Evolutionary conservation across 2,113 vertebrate genomes (phyloP).

Genomic region (Actenoides lindsayi): DNA sequence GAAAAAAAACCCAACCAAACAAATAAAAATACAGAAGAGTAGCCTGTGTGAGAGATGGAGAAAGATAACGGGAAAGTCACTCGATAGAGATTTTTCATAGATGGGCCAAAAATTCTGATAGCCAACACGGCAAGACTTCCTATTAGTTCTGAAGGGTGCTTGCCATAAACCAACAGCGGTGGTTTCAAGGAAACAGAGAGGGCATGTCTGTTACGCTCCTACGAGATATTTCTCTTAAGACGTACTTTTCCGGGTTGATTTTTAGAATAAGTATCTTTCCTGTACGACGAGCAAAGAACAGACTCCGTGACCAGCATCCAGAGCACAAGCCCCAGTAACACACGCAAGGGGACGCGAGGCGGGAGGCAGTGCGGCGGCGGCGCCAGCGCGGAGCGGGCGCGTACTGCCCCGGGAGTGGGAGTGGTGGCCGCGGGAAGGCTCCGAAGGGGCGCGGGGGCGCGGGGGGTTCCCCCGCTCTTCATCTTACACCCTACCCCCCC

Average conservation of each 20-base stretch:
- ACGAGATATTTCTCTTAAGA: not conserved
- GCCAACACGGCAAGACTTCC: not conserved
- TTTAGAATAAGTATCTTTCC: not conserved
- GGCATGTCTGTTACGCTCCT: not conserved
- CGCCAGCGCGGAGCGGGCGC: not conserved
- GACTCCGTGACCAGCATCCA: not conserved
- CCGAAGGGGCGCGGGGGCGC: no score
- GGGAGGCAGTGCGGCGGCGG: not conserved
- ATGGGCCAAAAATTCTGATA: not conserved
- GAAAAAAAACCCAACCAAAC: no score
- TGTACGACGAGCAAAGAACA: not conserved
- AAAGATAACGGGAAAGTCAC: not conserved
- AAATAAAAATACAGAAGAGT: no score
- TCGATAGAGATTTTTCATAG: not conserved
- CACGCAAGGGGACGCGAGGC: not conserved
- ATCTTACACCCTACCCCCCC: rapidly evolving
- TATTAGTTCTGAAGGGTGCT: not conserved
- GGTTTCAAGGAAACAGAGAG: not conserved
- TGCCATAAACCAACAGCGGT: not conserved
- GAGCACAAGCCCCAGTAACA: not conserved
- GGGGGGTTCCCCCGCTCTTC: not conserved
- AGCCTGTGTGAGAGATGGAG: no score
- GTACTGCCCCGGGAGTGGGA: not conserved
- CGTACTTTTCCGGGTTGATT: not conserved
- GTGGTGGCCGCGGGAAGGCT: not conserved